Base-by-base conservation (phyloP, 2,888 invertebrate genomes). In the Synanthedon formicaeformis region DNA sequence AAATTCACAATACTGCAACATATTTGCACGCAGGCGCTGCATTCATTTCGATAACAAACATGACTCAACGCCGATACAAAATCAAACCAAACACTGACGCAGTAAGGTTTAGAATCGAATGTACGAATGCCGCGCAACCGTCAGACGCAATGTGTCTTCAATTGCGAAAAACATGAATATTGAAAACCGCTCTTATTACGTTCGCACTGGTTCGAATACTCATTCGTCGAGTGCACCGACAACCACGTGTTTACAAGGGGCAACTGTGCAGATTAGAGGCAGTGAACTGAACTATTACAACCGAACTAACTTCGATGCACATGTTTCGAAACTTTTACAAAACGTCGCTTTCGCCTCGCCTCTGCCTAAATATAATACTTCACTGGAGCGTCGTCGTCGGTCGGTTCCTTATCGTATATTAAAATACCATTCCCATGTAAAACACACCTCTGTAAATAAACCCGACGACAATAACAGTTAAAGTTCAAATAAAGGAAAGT, bases 121-220 rank as follows among this genome's bases (percentile, higher is more conserved):
- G 71, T 58, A 60, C 56, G 54, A 59, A 52, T 55, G 16, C 2
- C 58, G 52, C 57, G 62, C 57, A 60, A 61, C 62, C 65, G 68
- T 59, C 62, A 65, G 64, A 70, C 72, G 76, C 81, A 77, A 76
- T 78, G 79, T 83, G 84, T 81, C 81, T 71, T 73, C 71, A 73
- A 76, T 79, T 73, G 75, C 69, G 59, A 63, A 60, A 62, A 65
- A 67, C 70, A 72, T 79, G 76, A 77, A 81, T 81, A 82, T 81
- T 81, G 80, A 85, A 86, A 85, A 81, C 60, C 70, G 67, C 72
- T 79, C 83, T 81, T 86, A 81, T 80, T 75, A 67, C 78, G 69
- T 78, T 62, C 54, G 56, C 71, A 60, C 57, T 81, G 66, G 65
- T 80, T 79, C 68, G 75, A 82, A 78, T 78, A 72, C 73, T 63